These are phyloP conservation scores for Sciaenops ocellatus DNA, from an alignment of 2,797 vertebrate genomes.

Conservation along the genomic window DNA sequence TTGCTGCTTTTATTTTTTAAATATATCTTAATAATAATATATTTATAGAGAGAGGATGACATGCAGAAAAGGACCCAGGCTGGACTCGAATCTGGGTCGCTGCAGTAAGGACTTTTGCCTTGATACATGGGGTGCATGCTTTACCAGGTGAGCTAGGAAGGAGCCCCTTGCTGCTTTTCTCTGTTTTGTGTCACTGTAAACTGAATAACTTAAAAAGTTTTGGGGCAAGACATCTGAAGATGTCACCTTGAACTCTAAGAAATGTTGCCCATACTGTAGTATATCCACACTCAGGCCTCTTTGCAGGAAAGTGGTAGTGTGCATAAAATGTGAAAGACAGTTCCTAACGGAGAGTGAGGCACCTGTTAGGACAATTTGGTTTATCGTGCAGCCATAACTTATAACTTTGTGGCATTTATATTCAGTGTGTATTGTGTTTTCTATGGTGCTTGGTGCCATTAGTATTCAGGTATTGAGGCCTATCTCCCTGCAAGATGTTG, in stretches of 20 bases:
- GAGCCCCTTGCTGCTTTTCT: not conserved
- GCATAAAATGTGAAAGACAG: not conserved
- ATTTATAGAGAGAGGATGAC: no score
- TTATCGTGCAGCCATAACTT: not conserved
- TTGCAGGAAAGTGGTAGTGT: not conserved
- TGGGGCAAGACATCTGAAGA: not conserved
- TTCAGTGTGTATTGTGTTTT: not conserved
- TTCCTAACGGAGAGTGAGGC: not conserved
- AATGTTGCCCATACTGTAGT: not conserved
- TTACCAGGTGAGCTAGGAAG: no score
- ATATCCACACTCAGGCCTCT: not conserved
- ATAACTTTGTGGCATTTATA: not conserved
- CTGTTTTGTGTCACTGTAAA: not conserved
- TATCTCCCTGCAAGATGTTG: slow-evolving; percentile 15
- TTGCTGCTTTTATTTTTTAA: not conserved
- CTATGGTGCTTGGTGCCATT: not conserved
- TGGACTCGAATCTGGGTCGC: no score
- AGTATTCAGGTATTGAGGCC: not conserved
- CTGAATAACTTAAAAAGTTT: not conserved
- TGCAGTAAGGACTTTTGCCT: no score
- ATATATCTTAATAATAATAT: no score
- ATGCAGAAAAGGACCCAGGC: no score
- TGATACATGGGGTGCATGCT: no score
- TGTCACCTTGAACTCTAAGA: not conserved
- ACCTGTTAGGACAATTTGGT: not conserved